A percentile compares a stretch with the other conserved stretches of the same genome.
phyloP scores from a whole-genome alignment of 1,140 invertebrate species.

The Meteorus sp. region DNA sequence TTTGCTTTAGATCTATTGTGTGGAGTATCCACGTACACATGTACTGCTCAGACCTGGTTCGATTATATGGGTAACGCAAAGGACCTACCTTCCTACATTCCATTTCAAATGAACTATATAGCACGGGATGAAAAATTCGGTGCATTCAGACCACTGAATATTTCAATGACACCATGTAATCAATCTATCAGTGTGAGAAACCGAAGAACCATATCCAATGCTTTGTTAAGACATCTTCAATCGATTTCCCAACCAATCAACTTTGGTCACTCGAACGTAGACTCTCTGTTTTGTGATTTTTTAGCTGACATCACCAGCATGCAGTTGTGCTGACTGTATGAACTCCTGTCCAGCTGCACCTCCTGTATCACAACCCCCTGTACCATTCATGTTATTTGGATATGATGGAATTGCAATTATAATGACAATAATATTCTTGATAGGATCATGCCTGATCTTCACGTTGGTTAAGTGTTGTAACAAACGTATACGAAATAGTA shows the following conservation, averaged over 20 bases:
- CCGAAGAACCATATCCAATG: not conserved
- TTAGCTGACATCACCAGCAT: constrained; percentile 67
- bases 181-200: constrained; percentile 66
- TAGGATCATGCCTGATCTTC: constrained; percentile 69
- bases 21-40: constrained; percentile 67
- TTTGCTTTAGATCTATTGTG: constrained; percentile 83
- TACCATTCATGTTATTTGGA: constrained; percentile 70
- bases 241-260: constrained; percentile 16
- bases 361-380: constrained; percentile 65
- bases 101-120: constrained; percentile 81
- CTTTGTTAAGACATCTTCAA: not conserved
- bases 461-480: constrained; percentile 63
- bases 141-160: constrained; percentile 65
- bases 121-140: constrained; percentile 52
- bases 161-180: constrained; percentile 69
- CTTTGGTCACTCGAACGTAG: not conserved
- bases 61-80: constrained; percentile 70
- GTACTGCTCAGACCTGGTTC: constrained; percentile 74
- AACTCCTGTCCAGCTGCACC: constrained; percentile 74
- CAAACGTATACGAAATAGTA: constrained; percentile 51
- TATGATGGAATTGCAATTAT: constrained; percentile 76
- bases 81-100: constrained; percentile 68
- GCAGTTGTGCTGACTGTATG: constrained; percentile 89
- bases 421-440: constrained; percentile 76
- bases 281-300: constrained; percentile 33